Conservation (phyloP, 2,797 vertebrate genomes). For the Anolis apletophallus region DNA sequence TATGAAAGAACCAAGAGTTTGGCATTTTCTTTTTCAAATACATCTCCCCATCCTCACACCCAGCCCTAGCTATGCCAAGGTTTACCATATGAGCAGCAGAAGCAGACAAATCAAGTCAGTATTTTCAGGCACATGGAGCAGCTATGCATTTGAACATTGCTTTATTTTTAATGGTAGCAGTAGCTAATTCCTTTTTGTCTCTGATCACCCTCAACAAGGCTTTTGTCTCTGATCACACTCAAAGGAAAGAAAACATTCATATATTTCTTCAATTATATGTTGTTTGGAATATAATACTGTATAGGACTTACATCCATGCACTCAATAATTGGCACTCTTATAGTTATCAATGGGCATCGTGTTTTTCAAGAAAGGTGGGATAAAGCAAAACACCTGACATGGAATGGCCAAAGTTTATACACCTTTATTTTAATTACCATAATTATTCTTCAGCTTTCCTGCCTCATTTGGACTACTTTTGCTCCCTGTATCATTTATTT, state of each 20-base stretch:
- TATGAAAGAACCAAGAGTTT: background rate
- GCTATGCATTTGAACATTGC: background rate
- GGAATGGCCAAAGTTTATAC: background rate
- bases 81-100: background rate
- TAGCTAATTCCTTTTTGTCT: background rate
- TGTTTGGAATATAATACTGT: background rate
- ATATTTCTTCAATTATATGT: background rate
- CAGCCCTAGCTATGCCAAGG: background rate
- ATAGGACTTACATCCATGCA: too few species aligned
- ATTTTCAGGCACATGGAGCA: background rate
- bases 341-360: background rate
- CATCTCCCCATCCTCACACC: background rate
- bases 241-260: background rate
- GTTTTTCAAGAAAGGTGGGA: background rate
- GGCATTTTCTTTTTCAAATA: too few species aligned
- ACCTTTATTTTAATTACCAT: background rate
- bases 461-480: background rate
- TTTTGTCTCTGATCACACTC: background rate
- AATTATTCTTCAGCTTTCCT: background rate
- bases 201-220: background rate
- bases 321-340: background rate
- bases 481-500: background rate
- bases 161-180: background rate
- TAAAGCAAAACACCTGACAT: background rate
- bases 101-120: background rate